Base-by-base conservation (phyloP, 2,113 vertebrate species). In the Todiramphus chloris region DNA sequence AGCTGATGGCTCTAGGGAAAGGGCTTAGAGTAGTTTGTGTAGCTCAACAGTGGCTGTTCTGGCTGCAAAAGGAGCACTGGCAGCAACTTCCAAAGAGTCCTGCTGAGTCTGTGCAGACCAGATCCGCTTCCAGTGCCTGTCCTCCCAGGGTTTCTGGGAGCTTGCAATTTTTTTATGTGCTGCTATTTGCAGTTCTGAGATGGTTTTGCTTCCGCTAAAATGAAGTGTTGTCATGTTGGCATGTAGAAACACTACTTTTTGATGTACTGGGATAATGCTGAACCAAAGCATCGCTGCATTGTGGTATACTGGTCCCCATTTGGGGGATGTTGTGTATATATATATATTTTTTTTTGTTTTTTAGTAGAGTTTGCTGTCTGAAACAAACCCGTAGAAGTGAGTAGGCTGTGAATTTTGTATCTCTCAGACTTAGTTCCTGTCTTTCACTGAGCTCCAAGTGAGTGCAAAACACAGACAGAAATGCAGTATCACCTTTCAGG, bases 21-120 rank as follows among this genome's bases (percentile, higher is more conserved):
- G 89, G 66, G 62, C 72, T 96, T 78, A 72, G 76, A 60, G 79
- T 59, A 81, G 79, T 92, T 95, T 93, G 64, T 78, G 80, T 74
- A 96, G 88, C 92, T 96, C 88, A 64, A 90, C 92, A 93, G 85
- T 95, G 92, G 85, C 96, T 94, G 72, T 73, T 83, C 83, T 96
- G 93, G 91, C 96, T 95, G 93, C 94, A 90, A 86, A 96, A 95
- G 94, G 68, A 96, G 68, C 64, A n/a, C 88, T 96, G 96, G 96
- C 94, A 96, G 83, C 79, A 72, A 89, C 92, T 89, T 97, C 92
- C 93, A 96, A 96, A 88, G 96, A 87, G 93, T 86, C 96, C 96
- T 93, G 93, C 94, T 96, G 96, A 90, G 96, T 68, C 68, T 93
- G 33, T 95, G 79, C 86, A 90, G 83, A 83, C 51, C 68, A 92